These are phyloP conservation scores for Mythimna vitellina DNA, from an alignment of 2,888 invertebrate genomes.

Conservation along the genomic window DNA sequence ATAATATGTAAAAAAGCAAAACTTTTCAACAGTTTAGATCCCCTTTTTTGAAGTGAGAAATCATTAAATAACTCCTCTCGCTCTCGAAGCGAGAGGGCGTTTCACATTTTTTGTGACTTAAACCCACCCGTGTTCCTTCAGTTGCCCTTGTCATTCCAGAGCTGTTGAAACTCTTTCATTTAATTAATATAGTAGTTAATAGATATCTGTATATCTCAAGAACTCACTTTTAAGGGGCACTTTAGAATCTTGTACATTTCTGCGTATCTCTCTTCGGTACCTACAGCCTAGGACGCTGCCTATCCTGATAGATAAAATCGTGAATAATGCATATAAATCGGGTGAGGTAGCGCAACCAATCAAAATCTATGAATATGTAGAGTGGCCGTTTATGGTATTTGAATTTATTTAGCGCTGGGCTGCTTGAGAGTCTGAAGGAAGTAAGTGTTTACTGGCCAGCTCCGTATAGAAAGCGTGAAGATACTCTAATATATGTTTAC, in stretches of 20 bases:
- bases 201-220: not conserved
- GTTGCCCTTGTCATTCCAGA: too few species aligned
- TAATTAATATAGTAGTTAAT: too few species aligned
- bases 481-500: slow-evolving; percentile 28
- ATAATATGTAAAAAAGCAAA: not conserved
- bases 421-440: slow-evolving; percentile 16
- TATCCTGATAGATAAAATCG: slow-evolving; percentile 55
- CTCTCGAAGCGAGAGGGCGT: too few species aligned
- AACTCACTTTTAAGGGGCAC: slow-evolving; percentile 16
- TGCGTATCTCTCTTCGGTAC: slow-evolving; percentile 16
- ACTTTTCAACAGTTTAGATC: not conserved
- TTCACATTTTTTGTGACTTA: too few species aligned
- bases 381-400: slow-evolving; percentile 53
- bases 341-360: slow-evolving; percentile 54
- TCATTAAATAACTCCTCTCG: too few species aligned
- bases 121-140: too few species aligned
- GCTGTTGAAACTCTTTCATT: too few species aligned
- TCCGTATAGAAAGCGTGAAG: slow-evolving; percentile 54
- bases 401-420: slow-evolving; percentile 46
- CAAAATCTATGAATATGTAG: slow-evolving; percentile 60
- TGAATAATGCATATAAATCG: slow-evolving; percentile 62
- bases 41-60: too few species aligned
- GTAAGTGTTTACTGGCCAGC: slow-evolving; percentile 34
- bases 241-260: slow-evolving; percentile 38
- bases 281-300: slow-evolving; percentile 35